Percentiles rank a stretch among this genome's conserved stretches.
Evolutionary conservation across 2,113 vertebrate species (phyloP).

Genomic region (Gila orcuttii): DNA sequence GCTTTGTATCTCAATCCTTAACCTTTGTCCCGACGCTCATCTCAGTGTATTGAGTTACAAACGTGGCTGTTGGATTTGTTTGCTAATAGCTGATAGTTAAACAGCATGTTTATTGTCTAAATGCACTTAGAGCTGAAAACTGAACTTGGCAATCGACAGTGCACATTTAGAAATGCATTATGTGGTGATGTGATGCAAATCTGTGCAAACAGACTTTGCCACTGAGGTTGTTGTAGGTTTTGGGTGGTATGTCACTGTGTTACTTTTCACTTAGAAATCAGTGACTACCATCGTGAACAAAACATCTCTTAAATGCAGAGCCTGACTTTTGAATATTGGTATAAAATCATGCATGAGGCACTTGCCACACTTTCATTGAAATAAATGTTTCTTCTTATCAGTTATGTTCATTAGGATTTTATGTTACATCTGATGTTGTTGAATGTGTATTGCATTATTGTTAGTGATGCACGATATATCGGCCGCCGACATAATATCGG

Average conservation of each 20-base stretch:
- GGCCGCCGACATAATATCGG: no score
- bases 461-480: no score
- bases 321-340: background rate
- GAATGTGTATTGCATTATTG: background rate
- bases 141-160: background rate
- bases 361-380: background rate
- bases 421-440: background rate
- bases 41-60: background rate
- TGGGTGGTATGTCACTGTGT: background rate
- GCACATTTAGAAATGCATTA: background rate
- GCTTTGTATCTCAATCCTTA: background rate
- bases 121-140: background rate
- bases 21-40: constrained; percentile 20
- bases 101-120: background rate
- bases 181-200: background rate
- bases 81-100: background rate
- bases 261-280: background rate
- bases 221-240: background rate
- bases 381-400: background rate
- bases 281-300: background rate
- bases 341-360: background rate
- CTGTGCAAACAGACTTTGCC: background rate
- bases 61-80: background rate
- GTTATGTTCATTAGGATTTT: background rate
- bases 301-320: background rate